Evolutionary conservation across 2,888 invertebrate species (phyloP).

Genomic region (Tholera decimalis): DNA sequence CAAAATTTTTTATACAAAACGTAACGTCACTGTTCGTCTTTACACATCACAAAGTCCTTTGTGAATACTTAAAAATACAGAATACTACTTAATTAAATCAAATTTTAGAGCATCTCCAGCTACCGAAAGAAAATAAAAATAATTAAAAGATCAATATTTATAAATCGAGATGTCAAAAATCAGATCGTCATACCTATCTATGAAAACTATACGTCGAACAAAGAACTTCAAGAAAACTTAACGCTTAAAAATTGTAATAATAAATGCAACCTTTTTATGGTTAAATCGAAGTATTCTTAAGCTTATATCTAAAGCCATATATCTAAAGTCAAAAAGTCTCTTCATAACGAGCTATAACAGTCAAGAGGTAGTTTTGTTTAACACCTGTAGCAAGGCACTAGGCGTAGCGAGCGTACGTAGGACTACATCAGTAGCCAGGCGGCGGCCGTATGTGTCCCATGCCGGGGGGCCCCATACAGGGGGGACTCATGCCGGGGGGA

Average conservation of each 20-base stretch:
- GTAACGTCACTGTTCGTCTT: not conserved
- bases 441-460: constrained; percentile 49
- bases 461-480: not conserved
- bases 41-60: not conserved
- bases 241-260: constrained; percentile 10
- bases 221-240: constrained; percentile 19
- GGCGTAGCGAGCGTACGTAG: not conserved
- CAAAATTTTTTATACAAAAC: constrained; percentile 28
- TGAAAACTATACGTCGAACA: constrained; percentile 4
- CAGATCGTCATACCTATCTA: not conserved
- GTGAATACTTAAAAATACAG: constrained; percentile 9
- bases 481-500: too few relatives aligned
- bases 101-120: not conserved
- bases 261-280: not conserved
- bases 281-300: constrained; percentile 3
- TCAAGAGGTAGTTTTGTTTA: constrained; percentile 27
- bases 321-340: constrained; percentile 20
- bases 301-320: constrained; percentile 30
- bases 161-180: constrained; percentile 2
- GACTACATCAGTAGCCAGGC: constrained; percentile 61
- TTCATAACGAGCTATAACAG: constrained; percentile 4
- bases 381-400: not conserved
- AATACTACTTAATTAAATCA: constrained; percentile 10
- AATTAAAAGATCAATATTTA: not conserved
- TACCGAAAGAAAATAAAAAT: constrained; percentile 1